Evolutionary conservation across 2,888 invertebrate genomes (phyloP), one percentile per base, ranked within the genome.

Genomic region (Alsophila aescularia): DNA sequence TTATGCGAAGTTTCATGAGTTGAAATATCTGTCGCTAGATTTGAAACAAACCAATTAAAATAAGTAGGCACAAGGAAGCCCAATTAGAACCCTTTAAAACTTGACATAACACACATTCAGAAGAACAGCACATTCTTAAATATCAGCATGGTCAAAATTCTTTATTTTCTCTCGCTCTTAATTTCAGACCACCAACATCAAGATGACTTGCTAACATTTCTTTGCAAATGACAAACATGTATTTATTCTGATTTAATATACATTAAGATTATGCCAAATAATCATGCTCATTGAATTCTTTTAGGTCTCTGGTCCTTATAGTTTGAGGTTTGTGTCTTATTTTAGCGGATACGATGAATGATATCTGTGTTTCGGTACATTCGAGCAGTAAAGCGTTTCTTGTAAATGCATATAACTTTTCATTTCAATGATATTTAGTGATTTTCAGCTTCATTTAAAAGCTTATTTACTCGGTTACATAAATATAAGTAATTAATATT

Each of bases 331-430:
- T 67, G 73, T 72, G 71, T 82, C 85, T 87, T 87, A 81, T 87
- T 89, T 85, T 78, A 77, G 74, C 78, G 77, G 80, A 79, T 75
- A 71, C 77, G 69, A 67, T 74, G 75, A 76, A 74, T 78, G 74
- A 79, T 81, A 80, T 81, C 81, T 82, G 79, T 76, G 76, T 77
- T 77, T 75, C 40, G 68, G 81, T 85, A 87, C 49, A 27, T 81
- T 73, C 29, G 8, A 67, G 1, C 1, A 18, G 14, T 36, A 43
- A 53, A 53, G n/a, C 12, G 12, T 34, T 36, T 39, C 27, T 9
- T 6, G 27, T 2, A 7, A n/a, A 6, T 7, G 7, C 7, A 27
- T 9, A 9, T 6, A n/a, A n/a, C n/a, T n/a, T n/a, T n/a, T n/a
- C n/a, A n/a, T n/a, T n/a, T n/a, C n/a, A n/a, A n/a, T n/a, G n/a